Conservation (phyloP, 2,797 vertebrate genomes). For the Mallotus villosus region DNA sequence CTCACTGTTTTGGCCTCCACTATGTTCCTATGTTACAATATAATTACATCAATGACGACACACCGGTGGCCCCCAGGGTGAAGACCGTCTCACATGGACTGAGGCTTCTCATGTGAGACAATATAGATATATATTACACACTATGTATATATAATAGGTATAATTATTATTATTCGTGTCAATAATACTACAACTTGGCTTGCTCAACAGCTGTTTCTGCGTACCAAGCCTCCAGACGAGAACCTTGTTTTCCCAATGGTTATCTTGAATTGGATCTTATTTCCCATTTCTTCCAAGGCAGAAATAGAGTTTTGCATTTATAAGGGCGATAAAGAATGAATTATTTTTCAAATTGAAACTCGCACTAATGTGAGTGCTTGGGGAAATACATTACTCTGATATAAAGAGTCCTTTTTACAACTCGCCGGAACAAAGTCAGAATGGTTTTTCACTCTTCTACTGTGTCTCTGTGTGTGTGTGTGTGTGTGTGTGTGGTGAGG, state of each 20-base stretch:
- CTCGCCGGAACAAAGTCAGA: too few relatives aligned
- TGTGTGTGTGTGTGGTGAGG: too few relatives aligned
- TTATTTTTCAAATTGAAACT: conserved; percentile 1
- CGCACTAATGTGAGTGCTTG: neutral
- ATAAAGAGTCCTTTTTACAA: neutral
- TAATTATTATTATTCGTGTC: too few relatives aligned
- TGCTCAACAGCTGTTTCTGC: neutral
- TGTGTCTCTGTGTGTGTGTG: neutral
- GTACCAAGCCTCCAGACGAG: neutral
- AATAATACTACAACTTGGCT: neutral
- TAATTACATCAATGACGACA: too few relatives aligned
- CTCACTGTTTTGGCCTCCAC: neutral
- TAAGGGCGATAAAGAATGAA: neutral
- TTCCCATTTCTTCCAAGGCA: neutral
- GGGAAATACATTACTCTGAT: neutral
- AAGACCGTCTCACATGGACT: too few relatives aligned
- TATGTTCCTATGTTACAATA: too few relatives aligned
- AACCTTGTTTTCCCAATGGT: neutral
- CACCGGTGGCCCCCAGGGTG: too few relatives aligned
- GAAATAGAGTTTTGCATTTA: neutral
- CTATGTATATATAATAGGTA: too few relatives aligned
- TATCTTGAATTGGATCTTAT: neutral
- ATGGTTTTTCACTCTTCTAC: neutral
- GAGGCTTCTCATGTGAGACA: too few relatives aligned
- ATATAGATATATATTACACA: too few relatives aligned